Conservation (phyloP, 2,113 vertebrate genomes). For the Pelvicachromis taeniatus region DNA sequence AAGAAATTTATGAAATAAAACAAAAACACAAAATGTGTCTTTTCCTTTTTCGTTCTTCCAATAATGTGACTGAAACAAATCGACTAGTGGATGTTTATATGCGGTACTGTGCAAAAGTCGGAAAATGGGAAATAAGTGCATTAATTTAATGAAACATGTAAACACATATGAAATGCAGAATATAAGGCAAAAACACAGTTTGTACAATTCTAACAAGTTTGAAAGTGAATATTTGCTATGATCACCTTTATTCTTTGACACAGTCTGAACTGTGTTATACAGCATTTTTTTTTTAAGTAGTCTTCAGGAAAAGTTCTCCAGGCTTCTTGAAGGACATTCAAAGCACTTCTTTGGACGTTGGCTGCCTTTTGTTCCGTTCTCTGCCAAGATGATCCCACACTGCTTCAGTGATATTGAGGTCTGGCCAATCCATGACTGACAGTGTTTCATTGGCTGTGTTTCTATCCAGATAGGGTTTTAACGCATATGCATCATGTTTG, state of each 20-base stretch:
- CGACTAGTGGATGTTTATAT: not conserved
- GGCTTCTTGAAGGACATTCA: not conserved
- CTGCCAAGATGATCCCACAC: not conserved
- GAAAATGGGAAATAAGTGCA: not conserved
- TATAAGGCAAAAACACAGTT: not conserved
- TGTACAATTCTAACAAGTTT: not conserved
- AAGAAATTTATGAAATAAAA: slow-evolving; percentile 73
- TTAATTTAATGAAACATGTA: not conserved
- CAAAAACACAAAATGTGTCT: slow-evolving; percentile 50
- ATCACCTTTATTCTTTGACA: not conserved
- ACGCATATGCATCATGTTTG: not conserved
- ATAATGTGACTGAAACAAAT: not conserved
- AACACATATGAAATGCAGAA: not conserved
- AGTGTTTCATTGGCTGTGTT: not conserved
- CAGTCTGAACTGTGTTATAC: not conserved
- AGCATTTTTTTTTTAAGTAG: not conserved
- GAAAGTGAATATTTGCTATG: not conserved
- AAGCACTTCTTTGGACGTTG: not conserved
- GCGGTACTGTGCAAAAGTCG: not conserved
- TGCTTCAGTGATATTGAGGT: not conserved
- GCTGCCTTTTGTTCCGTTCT: not conserved
- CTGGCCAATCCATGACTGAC: not conserved
- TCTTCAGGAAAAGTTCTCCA: not conserved
- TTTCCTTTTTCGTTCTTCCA: slow-evolving; percentile 37
- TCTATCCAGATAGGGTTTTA: not conserved